Percentiles rank a stretch among this genome's conserved stretches.
Conservation (phyloP, 2,113 vertebrate species). For the Anseranas semipalmata region DNA sequence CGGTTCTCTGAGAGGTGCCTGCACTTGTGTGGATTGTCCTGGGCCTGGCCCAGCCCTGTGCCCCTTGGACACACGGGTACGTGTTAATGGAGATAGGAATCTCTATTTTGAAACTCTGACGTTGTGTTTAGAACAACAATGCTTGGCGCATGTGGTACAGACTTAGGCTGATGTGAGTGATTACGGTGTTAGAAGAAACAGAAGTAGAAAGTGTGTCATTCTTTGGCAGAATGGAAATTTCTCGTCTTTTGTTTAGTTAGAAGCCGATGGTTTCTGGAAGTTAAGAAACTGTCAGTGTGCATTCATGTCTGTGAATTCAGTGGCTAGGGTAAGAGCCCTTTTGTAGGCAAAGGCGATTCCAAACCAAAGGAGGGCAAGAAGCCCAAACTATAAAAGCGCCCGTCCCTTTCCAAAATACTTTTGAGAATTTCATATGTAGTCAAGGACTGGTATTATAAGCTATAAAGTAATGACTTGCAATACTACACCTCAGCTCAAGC, state of each 20-base stretch:
- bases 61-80: background rate
- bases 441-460: background rate
- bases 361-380: background rate
- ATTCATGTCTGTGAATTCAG: background rate
- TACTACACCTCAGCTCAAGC: background rate
- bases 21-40: background rate
- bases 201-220: background rate
- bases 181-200: background rate
- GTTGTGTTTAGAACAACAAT: accelerated
- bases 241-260: background rate
- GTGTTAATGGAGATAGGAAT: accelerated
- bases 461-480: background rate
- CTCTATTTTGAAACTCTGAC: background rate
- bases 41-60: background rate
- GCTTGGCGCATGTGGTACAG: background rate
- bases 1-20: background rate
- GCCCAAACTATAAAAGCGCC: background rate
- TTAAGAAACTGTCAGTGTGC: background rate
- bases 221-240: background rate
- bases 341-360: too few relatives aligned
- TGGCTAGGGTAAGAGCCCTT: background rate
- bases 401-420: background rate
- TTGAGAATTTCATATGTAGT: background rate
- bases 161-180: background rate
- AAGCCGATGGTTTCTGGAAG: background rate